Percentiles rank a stretch among this genome's conserved stretches.
These are phyloP conservation scores for Physeter macrocephalus DNA, from an alignment of 2,113 vertebrate genomes.

Conservation along the genomic window DNA sequence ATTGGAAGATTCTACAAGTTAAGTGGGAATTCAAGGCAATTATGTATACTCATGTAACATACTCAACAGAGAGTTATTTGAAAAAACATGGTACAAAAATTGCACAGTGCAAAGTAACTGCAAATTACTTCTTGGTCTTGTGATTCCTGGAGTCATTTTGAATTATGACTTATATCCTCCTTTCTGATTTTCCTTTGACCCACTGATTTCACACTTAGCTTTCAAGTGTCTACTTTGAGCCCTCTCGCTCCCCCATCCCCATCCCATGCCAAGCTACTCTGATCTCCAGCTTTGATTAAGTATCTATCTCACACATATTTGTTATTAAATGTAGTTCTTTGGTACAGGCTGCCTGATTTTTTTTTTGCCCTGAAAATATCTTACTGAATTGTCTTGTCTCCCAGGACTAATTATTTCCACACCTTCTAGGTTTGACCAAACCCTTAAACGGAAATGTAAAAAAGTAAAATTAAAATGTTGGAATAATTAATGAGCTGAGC, in stretches of 20 bases:
- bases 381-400: not conserved
- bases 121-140: not conserved
- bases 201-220: not conserved
- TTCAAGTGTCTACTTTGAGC: not conserved
- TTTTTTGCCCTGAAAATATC: not conserved
- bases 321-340: not conserved
- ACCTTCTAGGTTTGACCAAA: not conserved
- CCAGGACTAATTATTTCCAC: conserved; percentile 12
- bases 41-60: not conserved
- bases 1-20: not conserved
- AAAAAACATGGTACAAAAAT: not conserved
- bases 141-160: not conserved
- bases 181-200: not conserved
- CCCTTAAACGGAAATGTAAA: not conserved
- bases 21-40: not conserved
- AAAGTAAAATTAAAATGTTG: not conserved
- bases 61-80: not conserved
- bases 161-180: not conserved
- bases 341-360: not conserved
- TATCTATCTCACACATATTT: not conserved
- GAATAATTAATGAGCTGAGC: not conserved
- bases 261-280: not conserved
- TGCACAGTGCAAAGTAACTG: not conserved
- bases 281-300: not conserved
- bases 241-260: not conserved